Base-by-base conservation (phyloP, 2,888 invertebrate species). In the Keiferia lycopersicella region DNA sequence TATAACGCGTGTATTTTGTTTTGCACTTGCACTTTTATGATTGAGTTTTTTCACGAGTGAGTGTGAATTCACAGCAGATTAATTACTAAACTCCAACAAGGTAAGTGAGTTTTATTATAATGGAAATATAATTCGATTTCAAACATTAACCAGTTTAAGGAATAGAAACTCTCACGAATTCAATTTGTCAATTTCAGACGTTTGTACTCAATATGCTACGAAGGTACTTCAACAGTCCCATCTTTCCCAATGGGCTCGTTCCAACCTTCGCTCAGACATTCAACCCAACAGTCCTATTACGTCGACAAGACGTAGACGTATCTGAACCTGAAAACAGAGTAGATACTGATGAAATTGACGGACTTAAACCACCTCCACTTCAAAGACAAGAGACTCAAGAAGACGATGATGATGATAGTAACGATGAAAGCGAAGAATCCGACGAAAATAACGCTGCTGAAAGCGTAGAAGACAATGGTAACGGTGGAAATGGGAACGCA, bases 341-440 rank as follows among this genome's bases (percentile, higher is more conserved):
- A 50, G 78, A 84, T 18, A 78, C 82, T 3, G 82, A 84, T 30
- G 38, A 62, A 14, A 62, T 62, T 65, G 71, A 79, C 39, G 69
- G 73, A 20, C 64, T 81, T 18, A 86, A 82, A 63, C 80, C 77
- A 34, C 74, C 83, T 0, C 73, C 79, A 8, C 77, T 83, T 38
- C 76, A 81, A 81, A 79, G 76, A 53, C 84, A 85, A 76, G 83
- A 85, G 59, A 74, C 69, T 30, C 65, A 65, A 6, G 68, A 64
- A 56, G 71, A 71, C 6, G 68, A 67, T 48, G 69, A 68, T 48
- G 67, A 61, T n/a, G 67, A 68, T 7, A 70, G 73, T n/a, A 72
- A 68, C 53, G 59, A 51, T 38, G 73, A 72, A 53, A 72, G 69
- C 53, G 59, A 51, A 30, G 73, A 72, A 53, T 72, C 69, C 57